A percentile compares a stretch with the other conserved stretches of the same genome.
Conservation (phyloP, 53 echinoderm and acorn worm genomes). For the Stichopus horrens region DNA sequence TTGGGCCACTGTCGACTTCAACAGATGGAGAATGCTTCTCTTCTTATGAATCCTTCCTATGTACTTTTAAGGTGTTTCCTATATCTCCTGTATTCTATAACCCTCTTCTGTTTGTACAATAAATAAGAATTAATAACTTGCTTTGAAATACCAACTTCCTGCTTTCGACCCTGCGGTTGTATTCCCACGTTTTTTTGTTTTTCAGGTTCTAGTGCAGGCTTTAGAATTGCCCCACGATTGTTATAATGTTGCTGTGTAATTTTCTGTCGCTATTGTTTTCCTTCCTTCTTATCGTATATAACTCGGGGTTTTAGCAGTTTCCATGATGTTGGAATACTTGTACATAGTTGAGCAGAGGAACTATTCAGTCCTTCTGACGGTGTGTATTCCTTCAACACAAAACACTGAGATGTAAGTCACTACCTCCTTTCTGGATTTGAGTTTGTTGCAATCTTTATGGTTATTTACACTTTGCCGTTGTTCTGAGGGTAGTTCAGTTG, state of each 20-base stretch:
- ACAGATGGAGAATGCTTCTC: background rate
- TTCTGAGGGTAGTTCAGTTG: constrained; percentile 35
- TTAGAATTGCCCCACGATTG: constrained; percentile 35
- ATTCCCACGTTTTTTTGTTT: constrained; percentile 21
- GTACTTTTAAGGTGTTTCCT: constrained; percentile 47
- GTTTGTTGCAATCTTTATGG: constrained; percentile 46
- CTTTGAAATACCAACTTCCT: constrained; percentile 21
- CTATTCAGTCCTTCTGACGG: constrained; percentile 39
- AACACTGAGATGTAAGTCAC: constrained; percentile 42
- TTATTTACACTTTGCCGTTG: constrained; percentile 47
- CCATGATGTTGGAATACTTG: constrained; percentile 14
- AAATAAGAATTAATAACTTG: constrained; percentile 49
- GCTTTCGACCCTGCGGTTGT: background rate
- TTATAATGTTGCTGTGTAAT: constrained; percentile 32
- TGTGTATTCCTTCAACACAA: constrained; percentile 55
- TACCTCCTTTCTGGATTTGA: constrained; percentile 46
- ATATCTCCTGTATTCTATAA: constrained; percentile 49
- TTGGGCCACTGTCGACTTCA: background rate
- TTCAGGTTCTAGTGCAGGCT: background rate
- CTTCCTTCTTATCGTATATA: constrained; percentile 28
- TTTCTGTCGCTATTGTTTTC: background rate
- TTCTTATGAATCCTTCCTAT: background rate
- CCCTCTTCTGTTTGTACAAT: constrained; percentile 55
- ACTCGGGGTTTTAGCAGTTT: constrained; percentile 59
- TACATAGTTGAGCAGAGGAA: constrained; percentile 25